Evolutionary conservation across 1,140 invertebrate genomes (phyloP).

Genomic region (Chironomus striatipennis): DNA sequence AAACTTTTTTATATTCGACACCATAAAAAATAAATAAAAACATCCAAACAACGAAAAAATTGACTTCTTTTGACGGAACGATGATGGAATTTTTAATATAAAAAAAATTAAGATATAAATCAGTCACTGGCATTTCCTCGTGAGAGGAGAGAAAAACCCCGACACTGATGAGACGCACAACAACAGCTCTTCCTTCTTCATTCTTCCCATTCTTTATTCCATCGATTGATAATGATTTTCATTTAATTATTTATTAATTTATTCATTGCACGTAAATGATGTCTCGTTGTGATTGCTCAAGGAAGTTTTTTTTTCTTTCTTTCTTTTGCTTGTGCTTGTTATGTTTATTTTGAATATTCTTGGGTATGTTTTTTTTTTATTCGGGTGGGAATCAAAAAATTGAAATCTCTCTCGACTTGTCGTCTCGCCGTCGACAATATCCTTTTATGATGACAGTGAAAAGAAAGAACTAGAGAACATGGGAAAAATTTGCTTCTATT

Average conservation of each 20-base stretch:
- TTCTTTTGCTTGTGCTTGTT: too few relatives aligned
- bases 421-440: neutral
- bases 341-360: neutral
- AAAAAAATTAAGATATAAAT: neutral
- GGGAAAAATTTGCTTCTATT: too few relatives aligned
- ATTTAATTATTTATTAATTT: conserved; percentile 23
- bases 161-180: too few relatives aligned
- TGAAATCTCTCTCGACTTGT: neutral
- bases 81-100: neutral
- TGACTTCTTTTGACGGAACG: too few relatives aligned
- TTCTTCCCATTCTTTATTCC: too few relatives aligned
- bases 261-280: conserved; percentile 18
- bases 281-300: conserved; percentile 18
- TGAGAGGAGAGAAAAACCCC: neutral
- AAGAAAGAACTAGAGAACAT: neutral
- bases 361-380: neutral
- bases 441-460: neutral
- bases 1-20: too few relatives aligned
- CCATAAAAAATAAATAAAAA: too few relatives aligned
- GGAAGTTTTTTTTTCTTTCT: neutral
- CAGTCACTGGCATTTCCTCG: conserved; percentile 1
- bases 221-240: neutral
- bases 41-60: too few relatives aligned
- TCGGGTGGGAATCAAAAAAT: too few relatives aligned
- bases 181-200: too few relatives aligned